Evolutionary conservation across 2,888 invertebrate species (phyloP).

Genomic region (Spilarctia lutea): DNA sequence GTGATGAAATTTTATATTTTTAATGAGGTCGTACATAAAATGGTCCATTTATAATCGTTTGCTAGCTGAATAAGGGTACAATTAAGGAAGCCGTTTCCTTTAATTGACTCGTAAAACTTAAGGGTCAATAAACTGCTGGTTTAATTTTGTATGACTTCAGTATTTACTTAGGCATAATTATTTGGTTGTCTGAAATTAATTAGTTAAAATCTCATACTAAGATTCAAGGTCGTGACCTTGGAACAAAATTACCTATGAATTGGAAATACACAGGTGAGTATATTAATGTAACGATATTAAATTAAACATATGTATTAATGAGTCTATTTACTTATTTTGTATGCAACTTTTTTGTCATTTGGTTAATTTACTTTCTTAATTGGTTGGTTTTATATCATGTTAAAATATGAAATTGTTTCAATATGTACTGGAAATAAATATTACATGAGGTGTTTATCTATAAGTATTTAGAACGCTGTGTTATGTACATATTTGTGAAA

Average conservation of each 20-base stretch:
- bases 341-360: no score
- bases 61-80: slow-evolving; percentile 36
- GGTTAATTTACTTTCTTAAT: no score
- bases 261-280: neutral
- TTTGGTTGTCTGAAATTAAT: slow-evolving; percentile 11
- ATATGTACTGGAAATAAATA: no score
- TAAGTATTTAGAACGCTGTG: no score
- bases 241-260: neutral
- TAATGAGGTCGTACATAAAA: slow-evolving; percentile 29
- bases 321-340: no score
- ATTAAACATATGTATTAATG: no score
- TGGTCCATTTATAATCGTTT: slow-evolving; percentile 37
- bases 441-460: no score
- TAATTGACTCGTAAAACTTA: slow-evolving; percentile 50
- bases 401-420: no score
- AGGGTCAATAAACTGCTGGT: slow-evolving; percentile 48
- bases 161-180: slow-evolving; percentile 40
- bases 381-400: no score
- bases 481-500: no score
- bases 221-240: neutral
- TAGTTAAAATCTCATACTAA: neutral
- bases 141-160: slow-evolving; percentile 48
- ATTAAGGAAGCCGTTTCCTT: slow-evolving; percentile 40
- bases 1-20: slow-evolving; percentile 20
- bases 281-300: no score